Evolutionary conservation across 2,113 vertebrate genomes (phyloP).

Genomic region (Chauna torquata): DNA sequence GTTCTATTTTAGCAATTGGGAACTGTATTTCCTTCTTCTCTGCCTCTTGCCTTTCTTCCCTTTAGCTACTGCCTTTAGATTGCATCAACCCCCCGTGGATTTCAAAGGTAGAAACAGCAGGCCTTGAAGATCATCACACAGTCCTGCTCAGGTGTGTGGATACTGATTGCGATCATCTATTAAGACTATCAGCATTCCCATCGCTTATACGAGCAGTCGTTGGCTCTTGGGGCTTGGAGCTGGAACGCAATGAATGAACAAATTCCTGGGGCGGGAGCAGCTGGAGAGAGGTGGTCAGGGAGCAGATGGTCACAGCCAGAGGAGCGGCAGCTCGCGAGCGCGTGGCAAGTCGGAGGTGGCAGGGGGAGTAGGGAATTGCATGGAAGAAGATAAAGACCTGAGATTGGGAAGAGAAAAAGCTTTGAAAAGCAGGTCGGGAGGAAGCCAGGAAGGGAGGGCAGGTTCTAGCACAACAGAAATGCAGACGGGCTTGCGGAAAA

Average conservation of each 20-base stretch:
- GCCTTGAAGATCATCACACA: constrained; percentile 40
- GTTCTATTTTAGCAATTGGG: constrained; percentile 40
- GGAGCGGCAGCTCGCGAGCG: neutral
- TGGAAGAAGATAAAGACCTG: neutral
- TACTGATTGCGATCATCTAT: constrained; percentile 60
- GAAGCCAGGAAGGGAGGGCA: neutral
- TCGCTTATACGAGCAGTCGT: constrained; percentile 4
- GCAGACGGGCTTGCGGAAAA: neutral
- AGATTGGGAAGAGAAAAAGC: neutral
- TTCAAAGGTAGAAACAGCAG: constrained; percentile 48
- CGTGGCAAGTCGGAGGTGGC: neutral
- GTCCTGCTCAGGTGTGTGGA: constrained; percentile 65
- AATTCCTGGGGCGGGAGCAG: constrained; percentile 9
- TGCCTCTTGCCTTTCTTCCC: constrained; percentile 16
- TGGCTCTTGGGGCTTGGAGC: constrained; percentile 37
- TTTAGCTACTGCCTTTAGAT: constrained; percentile 49
- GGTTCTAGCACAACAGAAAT: neutral
- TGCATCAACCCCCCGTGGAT: constrained; percentile 22
- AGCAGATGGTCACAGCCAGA: neutral
- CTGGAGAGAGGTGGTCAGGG: constrained; percentile 44
- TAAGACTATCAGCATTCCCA: constrained; percentile 55
- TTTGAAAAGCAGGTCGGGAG: neutral
- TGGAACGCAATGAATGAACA: constrained; percentile 58
- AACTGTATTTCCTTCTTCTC: constrained; percentile 46
- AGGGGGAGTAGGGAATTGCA: neutral